phyloP scores from a whole-genome alignment of 2,888 invertebrate genomes.

The Chrysopilus asiliformis region DNA sequence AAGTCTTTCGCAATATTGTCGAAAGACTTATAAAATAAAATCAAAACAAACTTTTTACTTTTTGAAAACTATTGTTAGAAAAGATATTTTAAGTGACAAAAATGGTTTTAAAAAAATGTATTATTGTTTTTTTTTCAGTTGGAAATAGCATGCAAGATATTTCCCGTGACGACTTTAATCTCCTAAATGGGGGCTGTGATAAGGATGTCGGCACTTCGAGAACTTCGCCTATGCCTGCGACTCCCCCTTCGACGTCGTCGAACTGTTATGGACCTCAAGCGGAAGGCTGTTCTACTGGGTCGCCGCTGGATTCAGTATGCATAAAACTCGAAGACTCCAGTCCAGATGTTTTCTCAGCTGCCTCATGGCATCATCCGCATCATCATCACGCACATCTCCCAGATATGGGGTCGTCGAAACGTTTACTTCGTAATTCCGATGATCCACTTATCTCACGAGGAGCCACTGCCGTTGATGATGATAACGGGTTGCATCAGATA shows the following conservation, averaged over 20 bases:
- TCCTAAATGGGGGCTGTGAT: conserved; percentile 21
- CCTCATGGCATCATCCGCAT: conserved; percentile 11
- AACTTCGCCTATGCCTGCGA: conserved; percentile 15
- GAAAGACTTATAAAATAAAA: too few species aligned
- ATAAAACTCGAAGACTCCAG: conserved; percentile 13
- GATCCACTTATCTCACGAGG: conserved; percentile 35
- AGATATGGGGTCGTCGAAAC: conserved; percentile 19
- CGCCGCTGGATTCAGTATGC: conserved; percentile 5
- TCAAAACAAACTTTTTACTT: too few species aligned
- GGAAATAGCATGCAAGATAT: conserved; percentile 33
- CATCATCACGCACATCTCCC: conserved; percentile 13
- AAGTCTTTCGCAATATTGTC: too few species aligned
- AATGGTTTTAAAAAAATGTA: background rate
- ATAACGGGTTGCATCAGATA: conserved; percentile 25
- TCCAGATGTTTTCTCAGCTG: conserved; percentile 9
- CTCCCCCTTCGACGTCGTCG: conserved; percentile 4
- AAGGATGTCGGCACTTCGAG: conserved; percentile 21
- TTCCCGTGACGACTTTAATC: conserved; percentile 24
- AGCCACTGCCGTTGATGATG: conserved; percentile 24
- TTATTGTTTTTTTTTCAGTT: conserved; percentile 15
- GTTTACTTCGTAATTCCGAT: conserved; percentile 32
- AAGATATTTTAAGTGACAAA: too few species aligned
- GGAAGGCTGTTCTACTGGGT: background rate
- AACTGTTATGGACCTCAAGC: too few species aligned
- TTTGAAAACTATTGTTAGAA: too few species aligned